Evolutionary conservation across 2,797 vertebrate genomes (phyloP), one percentile per base, ranked within the genome.

Genomic region (Hemitrygon akajei): DNA sequence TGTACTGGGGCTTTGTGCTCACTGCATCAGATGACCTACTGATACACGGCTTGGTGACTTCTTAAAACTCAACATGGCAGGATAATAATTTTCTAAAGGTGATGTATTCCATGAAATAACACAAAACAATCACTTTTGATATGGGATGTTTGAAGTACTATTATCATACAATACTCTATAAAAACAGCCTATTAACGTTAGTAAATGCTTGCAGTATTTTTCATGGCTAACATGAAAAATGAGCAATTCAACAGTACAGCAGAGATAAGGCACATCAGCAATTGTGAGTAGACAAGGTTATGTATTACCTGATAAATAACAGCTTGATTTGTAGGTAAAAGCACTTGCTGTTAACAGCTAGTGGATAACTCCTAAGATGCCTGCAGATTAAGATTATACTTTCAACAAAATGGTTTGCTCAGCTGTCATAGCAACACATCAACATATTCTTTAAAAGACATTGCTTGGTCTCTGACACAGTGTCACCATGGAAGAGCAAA

Each of bases 261-360:
- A 93, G 71, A 75, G 91, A 93, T 93, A 93, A 93, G 69, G 71
- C 69, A 76, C 91, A 93, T 93, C 91, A 93, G 91, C 91, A 93
- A 93, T 93, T 93, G 91, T 93, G 91, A 76, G 91, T 76, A 76
- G 91, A 93, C 91, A 93, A 93, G 91, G 71, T 93, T 93, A 93
- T 93, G 91, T 76, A 93, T 93, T 93, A 40, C 91, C 91, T 93
- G 91, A 93, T 93, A 93, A 93, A 93, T 93, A 93, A 93, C 91
- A 76, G 91, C 91, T 93, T 93, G 91, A 93, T 93, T 93, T 93
- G 71, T 93, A 56, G 71, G 71, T 93, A 76, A 93, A 93, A 93
- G 71, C 91, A 75, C 91, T 93, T 76, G 91, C 91, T 93, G 91
- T 93, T 93, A 93, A 76, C 91, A 76, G 91, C 91, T 16, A 93